A percentile compares a stretch with the other conserved stretches of the same genome.
Evolutionary conservation across 2,113 vertebrate genomes (phyloP).

Genomic region (Microtus richardsoni): DNA sequence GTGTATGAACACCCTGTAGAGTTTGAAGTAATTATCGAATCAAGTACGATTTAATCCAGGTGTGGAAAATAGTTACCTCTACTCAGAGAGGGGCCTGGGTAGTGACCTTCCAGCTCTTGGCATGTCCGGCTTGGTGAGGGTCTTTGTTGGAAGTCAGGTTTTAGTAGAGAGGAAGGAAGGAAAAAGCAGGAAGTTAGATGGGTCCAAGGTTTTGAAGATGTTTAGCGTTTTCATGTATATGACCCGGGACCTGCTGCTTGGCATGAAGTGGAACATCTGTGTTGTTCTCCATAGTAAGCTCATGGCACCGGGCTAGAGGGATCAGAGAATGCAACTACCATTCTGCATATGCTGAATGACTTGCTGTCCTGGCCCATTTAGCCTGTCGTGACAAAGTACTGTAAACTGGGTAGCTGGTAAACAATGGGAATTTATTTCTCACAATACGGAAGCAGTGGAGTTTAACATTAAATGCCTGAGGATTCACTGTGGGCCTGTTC

Average conservation of each 20-base stretch:
- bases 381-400: neutral
- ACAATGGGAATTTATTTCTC: neutral
- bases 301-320: too few relatives aligned
- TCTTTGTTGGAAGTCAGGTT: neutral
- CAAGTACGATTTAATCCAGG: neutral
- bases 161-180: neutral
- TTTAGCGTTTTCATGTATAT: neutral
- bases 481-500: neutral
- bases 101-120: neutral
- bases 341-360: neutral
- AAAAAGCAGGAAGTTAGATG: neutral
- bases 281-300: neutral
- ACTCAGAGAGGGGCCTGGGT: neutral
- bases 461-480: neutral
- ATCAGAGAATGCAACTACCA: neutral
- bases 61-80: neutral
- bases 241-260: neutral
- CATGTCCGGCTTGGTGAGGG: neutral
- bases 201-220: neutral
- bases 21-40: slow-evolving; percentile 6
- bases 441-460: neutral
- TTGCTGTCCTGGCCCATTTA: neutral
- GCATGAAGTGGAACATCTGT: neutral
- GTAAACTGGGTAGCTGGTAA: neutral
- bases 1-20: neutral